A percentile compares a stretch with the other conserved stretches of the same genome.
Conservation (phyloP, 2,888 invertebrate genomes). For the Oeneis ivallda region DNA sequence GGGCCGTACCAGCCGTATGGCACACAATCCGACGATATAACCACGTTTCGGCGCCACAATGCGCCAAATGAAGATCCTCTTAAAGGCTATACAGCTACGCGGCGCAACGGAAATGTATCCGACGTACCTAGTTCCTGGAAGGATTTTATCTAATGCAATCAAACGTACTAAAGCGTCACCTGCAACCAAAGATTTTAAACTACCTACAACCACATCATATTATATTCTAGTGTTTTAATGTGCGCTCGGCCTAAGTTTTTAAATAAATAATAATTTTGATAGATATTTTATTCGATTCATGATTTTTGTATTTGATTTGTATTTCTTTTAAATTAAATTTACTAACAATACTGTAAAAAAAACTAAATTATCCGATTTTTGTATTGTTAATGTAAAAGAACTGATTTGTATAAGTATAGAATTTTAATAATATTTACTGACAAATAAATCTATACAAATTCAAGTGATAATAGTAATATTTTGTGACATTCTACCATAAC, state of each 20-base stretch:
- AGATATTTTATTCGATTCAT: not conserved
- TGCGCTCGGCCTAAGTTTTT: constrained; percentile 3
- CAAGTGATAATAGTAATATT: not conserved
- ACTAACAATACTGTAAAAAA: not conserved
- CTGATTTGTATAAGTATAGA: constrained; percentile 30
- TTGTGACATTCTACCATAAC: not conserved
- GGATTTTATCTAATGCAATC: no score
- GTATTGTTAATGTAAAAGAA: constrained; percentile 21
- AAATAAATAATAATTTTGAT: not conserved
- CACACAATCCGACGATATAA: no score
- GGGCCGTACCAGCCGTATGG: no score
- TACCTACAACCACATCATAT: not conserved
- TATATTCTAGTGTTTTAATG: not conserved
- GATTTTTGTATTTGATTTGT: not conserved
- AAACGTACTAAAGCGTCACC: no score
- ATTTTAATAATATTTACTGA: constrained; percentile 19
- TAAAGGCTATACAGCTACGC: no score
- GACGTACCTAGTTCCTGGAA: no score
- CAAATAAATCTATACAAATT: constrained; percentile 19
- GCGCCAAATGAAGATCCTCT: no score
- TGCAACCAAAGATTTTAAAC: no score
- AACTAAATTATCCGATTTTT: not conserved
- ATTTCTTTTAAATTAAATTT: not conserved
- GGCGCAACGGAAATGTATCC: no score
- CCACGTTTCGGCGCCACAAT: no score